phyloP scores from a whole-genome alignment of 2,888 invertebrate genomes.

The Sympetrum striolatum region DNA sequence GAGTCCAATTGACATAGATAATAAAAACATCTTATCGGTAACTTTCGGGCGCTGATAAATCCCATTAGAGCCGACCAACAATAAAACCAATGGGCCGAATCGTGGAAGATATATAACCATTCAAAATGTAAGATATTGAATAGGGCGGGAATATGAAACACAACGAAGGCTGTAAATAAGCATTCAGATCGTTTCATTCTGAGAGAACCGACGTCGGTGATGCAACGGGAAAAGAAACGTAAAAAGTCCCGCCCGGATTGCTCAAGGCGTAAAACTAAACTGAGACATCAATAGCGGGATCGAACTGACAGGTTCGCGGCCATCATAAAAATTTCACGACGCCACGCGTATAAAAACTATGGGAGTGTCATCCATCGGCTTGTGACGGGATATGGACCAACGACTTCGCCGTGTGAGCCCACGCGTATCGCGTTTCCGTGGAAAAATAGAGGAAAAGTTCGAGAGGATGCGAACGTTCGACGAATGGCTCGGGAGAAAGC shows the following conservation, averaged over 20 bases:
- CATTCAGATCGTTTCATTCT: not conserved
- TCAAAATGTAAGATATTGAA: not conserved
- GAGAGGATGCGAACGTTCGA: not conserved
- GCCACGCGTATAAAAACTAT: not conserved
- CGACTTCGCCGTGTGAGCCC: not conserved
- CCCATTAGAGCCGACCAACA: too few relatives aligned
- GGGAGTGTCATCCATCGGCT: not conserved
- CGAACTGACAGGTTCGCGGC: not conserved
- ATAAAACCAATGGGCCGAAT: too few relatives aligned
- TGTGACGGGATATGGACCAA: not conserved
- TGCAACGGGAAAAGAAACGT: not conserved
- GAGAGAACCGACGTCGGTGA: not conserved
- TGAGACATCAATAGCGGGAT: not conserved
- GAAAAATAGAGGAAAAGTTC: not conserved
- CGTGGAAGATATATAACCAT: too few relatives aligned
- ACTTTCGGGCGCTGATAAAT: too few relatives aligned
- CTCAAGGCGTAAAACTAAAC: not conserved
- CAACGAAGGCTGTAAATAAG: not conserved
- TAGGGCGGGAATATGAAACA: not conserved
- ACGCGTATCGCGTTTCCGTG: not conserved
- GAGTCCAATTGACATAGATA: not conserved
- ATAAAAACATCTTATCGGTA: not conserved
- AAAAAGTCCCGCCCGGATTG: not conserved
- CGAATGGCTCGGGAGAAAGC: not conserved
- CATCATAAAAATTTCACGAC: not conserved